phyloP scores from a whole-genome alignment of 2,797 vertebrate species.

The Anableps anableps region DNA sequence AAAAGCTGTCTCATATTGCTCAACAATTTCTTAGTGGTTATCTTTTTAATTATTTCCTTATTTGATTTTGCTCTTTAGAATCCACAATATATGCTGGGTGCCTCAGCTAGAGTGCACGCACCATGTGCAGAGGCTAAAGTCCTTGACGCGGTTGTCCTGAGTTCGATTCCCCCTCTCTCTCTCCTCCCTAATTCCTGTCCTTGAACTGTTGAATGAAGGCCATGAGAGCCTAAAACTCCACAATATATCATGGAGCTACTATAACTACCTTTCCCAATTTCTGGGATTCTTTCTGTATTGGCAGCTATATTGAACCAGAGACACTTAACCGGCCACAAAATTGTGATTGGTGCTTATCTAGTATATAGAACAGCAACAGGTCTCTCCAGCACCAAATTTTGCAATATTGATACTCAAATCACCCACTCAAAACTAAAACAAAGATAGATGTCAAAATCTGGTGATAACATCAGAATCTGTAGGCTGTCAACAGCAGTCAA shows the following conservation, averaged over 20 bases:
- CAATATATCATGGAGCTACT: no score
- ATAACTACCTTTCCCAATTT: no score
- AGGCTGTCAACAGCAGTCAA: constrained; percentile 21
- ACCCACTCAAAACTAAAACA: constrained; percentile 4
- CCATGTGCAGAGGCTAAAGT: no score
- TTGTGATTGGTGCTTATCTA: background rate
- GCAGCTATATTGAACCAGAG: no score
- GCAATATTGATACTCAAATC: background rate
- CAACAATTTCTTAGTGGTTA: background rate
- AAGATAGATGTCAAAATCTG: constrained; percentile 23
- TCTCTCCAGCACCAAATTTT: background rate
- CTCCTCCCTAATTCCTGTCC: no score
- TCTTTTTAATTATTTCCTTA: background rate
- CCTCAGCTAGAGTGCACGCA: no score
- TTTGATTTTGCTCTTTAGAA: background rate
- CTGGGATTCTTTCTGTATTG: no score
- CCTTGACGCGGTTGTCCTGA: no score
- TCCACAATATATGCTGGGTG: background rate
- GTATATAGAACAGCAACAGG: background rate
- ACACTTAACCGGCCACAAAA: no score
- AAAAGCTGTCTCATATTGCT: background rate
- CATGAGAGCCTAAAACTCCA: no score
- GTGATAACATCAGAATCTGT: constrained; percentile 3
- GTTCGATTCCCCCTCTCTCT: no score
- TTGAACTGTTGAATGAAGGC: no score